Percentiles rank a stretch among this genome's conserved stretches.
Conservation (phyloP, 2,888 invertebrate species). For the Oxytorus armatus region DNA sequence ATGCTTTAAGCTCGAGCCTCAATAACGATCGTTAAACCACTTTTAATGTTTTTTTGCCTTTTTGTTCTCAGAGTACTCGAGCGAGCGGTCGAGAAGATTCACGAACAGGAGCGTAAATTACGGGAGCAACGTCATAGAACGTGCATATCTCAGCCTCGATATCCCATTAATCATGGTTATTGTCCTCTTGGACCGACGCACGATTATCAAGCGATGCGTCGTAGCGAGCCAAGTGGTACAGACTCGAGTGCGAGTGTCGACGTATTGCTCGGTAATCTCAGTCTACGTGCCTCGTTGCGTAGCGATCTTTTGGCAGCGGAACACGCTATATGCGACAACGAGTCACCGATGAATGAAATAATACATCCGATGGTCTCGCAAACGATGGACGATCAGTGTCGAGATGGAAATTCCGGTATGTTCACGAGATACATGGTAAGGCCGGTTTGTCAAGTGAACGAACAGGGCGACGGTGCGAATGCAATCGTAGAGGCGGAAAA, state of each 20-base stretch:
- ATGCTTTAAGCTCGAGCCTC: neutral
- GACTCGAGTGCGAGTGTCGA: slow-evolving; percentile 80
- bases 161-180: slow-evolving; percentile 71
- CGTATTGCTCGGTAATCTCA: slow-evolving; percentile 80
- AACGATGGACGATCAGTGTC: slow-evolving; percentile 38
- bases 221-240: slow-evolving; percentile 77
- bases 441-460: slow-evolving; percentile 36
- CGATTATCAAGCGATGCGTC: slow-evolving; percentile 70
- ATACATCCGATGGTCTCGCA: slow-evolving; percentile 29
- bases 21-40: no score
- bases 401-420: neutral
- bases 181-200: slow-evolving; percentile 65
- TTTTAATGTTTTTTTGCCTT: neutral
- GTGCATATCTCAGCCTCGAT: slow-evolving; percentile 75
- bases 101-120: slow-evolving; percentile 79
- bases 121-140: slow-evolving; percentile 71
- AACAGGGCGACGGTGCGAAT: slow-evolving; percentile 51
- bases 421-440: slow-evolving; percentile 45
- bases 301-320: slow-evolving; percentile 78
- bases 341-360: slow-evolving; percentile 72
- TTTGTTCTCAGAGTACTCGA: slow-evolving; percentile 75
- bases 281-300: slow-evolving; percentile 77
- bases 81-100: slow-evolving; percentile 80
- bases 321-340: slow-evolving; percentile 74
- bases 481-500: slow-evolving; percentile 30